phyloP scores from a whole-genome alignment of 2,113 vertebrate genomes.

The Narcine bancroftii region DNA sequence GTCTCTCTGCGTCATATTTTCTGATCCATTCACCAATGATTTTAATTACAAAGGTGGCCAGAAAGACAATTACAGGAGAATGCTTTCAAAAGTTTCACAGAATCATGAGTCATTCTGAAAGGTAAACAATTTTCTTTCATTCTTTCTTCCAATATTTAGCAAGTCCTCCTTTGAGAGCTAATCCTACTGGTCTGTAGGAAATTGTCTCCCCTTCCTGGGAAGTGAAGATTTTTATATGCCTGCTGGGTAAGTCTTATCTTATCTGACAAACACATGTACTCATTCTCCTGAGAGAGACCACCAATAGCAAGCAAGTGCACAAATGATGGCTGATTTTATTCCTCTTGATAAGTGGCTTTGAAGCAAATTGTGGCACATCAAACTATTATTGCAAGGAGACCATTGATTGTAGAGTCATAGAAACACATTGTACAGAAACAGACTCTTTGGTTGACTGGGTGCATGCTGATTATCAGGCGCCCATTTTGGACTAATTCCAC shows the following conservation, averaged over 20 bases:
- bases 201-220: not conserved
- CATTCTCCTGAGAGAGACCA: not conserved
- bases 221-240: not conserved
- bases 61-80: not conserved
- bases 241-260: not conserved
- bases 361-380: not conserved
- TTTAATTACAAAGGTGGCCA: not conserved
- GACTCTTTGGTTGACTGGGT: too few relatives aligned
- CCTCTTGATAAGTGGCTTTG: not conserved
- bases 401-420: too few relatives aligned
- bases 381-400: not conserved
- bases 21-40: not conserved
- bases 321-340: not conserved
- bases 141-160: not conserved
- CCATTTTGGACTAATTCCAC: too few relatives aligned
- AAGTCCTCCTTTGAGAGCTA: not conserved
- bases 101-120: not conserved
- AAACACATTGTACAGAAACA: too few relatives aligned
- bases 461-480: too few relatives aligned
- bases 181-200: not conserved
- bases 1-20: not conserved
- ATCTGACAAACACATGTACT: not conserved
- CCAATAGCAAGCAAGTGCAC: not conserved
- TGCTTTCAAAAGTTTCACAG: not conserved
- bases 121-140: not conserved